Evolutionary conservation across 2,888 invertebrate species (phyloP).

Genomic region (Proisotoma minuta): DNA sequence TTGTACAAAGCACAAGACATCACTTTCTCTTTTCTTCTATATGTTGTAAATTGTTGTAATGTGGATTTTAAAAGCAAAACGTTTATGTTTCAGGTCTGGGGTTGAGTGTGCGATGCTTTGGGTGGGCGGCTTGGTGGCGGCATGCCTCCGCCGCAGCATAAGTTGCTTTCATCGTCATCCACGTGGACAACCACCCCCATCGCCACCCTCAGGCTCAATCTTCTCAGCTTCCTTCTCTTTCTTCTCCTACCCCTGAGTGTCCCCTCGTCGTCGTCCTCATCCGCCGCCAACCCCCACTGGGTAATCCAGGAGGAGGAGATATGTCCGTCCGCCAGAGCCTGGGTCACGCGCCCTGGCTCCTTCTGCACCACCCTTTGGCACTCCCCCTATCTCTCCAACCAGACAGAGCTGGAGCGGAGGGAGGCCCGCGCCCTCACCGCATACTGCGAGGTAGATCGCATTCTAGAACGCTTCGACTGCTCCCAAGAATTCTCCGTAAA

Average conservation of each 20-base stretch:
- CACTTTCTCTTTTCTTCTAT: conserved; percentile 5
- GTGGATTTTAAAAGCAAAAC: too few species aligned
- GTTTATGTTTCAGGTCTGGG: conserved; percentile 25
- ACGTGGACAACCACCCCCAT: conserved; percentile 16
- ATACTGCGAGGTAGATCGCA: conserved; percentile 44
- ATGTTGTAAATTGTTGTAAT: not conserved
- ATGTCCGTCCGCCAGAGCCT: conserved; percentile 32
- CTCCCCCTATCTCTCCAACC: conserved; percentile 37
- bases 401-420: conserved; percentile 28
- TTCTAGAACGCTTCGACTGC: conserved; percentile 45
- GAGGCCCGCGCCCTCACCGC: conserved; percentile 32
- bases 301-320: not conserved
- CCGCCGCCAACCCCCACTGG: conserved; percentile 12
- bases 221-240: conserved; percentile 21
- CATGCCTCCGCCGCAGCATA: conserved; percentile 46
- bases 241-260: conserved; percentile 28
- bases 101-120: conserved; percentile 48
- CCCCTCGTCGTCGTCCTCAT: conserved; percentile 23
- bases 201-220: conserved; percentile 4
- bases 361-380: conserved; percentile 39
- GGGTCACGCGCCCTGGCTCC: conserved; percentile 27
- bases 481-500: conserved; percentile 44
- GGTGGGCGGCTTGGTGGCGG: conserved; percentile 47
- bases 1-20: not conserved
- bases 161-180: conserved; percentile 38